A percentile compares a stretch with the other conserved stretches of the same genome.
Evolutionary conservation across 2,113 vertebrate species (phyloP).

Genomic region (Petromus typicus): DNA sequence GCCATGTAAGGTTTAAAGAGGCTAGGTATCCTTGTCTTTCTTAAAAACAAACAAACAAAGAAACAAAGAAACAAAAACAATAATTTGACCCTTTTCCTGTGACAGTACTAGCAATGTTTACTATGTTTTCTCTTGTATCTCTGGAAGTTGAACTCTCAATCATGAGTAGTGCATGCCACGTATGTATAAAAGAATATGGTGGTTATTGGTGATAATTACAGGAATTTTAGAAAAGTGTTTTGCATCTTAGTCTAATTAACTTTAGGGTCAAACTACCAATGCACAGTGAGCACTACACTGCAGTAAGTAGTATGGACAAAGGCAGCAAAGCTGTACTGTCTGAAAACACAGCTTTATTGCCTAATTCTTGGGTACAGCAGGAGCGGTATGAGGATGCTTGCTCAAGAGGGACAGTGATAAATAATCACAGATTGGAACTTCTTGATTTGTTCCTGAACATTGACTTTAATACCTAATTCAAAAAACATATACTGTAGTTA

Average conservation of each 20-base stretch:
- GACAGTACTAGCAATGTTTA: not conserved
- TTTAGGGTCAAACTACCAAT: not conserved
- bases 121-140: not conserved
- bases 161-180: not conserved
- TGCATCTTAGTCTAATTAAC: not conserved
- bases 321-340: not conserved
- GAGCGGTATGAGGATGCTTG: not conserved
- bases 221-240: too few species aligned
- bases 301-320: not conserved
- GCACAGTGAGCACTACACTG: slow-evolving; percentile 13
- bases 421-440: not conserved
- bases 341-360: not conserved
- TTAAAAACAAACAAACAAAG: not conserved
- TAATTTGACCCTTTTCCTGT: not conserved
- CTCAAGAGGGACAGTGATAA: not conserved
- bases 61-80: not conserved
- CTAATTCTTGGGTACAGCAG: rapidly evolving
- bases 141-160: not conserved
- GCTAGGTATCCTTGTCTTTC: not conserved
- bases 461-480: slow-evolving; percentile 56
- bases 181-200: not conserved
- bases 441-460: slow-evolving; percentile 7
- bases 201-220: too few species aligned
- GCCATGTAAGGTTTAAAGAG: not conserved
- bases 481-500: slow-evolving; percentile 7